Evolutionary conservation across 1,140 invertebrate species (phyloP).

Genomic region (Eufriesea mexicana): DNA sequence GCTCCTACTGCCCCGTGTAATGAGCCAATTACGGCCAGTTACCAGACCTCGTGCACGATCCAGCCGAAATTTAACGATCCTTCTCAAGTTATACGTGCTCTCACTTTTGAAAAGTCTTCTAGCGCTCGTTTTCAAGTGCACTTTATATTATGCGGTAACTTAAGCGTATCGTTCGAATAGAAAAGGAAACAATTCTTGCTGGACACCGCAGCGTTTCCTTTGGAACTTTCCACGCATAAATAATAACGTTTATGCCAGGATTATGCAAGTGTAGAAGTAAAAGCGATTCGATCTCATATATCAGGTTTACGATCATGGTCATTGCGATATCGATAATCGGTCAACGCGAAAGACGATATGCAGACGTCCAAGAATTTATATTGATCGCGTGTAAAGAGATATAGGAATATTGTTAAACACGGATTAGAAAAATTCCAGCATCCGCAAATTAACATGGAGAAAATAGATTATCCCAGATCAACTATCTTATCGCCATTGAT

Average conservation of each 20-base stretch:
- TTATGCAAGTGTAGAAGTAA: not conserved
- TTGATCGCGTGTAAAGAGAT: not conserved
- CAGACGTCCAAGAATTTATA: not conserved
- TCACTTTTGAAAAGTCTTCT: not conserved
- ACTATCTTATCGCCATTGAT: not conserved
- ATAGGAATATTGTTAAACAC: not conserved
- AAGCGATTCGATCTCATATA: not conserved
- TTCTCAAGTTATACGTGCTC: no score
- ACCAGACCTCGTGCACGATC: not conserved
- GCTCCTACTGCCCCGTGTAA: conserved; percentile 26
- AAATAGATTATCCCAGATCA: no score
- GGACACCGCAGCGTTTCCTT: not conserved
- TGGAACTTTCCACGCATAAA: not conserved
- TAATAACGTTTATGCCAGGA: not conserved
- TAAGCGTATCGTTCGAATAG: no score
- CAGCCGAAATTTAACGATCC: not conserved
- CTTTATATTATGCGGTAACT: not conserved
- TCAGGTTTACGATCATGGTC: not conserved
- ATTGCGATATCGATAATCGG: not conserved
- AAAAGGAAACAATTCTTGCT: not conserved
- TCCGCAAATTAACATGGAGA: not conserved
- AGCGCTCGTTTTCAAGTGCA: not conserved
- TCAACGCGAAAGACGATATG: not conserved
- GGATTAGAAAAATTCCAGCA: no score
- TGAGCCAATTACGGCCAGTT: conserved; percentile 16